These are phyloP conservation scores for Actinemys pallida DNA, from an alignment of 2,113 vertebrate genomes.

Conservation along the genomic window DNA sequence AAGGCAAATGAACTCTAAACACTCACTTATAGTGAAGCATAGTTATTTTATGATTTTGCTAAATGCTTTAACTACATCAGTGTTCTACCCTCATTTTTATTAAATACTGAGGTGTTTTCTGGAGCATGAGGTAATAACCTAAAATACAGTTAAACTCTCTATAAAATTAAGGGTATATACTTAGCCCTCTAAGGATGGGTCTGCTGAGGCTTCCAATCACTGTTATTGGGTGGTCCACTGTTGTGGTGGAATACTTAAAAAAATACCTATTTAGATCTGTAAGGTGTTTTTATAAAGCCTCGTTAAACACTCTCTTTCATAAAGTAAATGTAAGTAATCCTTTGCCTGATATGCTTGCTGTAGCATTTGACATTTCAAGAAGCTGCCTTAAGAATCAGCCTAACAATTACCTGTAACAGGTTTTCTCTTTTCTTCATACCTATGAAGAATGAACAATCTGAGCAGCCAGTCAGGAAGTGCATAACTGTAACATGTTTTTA, in stretches of 20 bases:
- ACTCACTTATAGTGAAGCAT: slow-evolving; percentile 61
- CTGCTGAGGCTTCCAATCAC: slow-evolving; percentile 71
- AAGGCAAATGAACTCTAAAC: slow-evolving; percentile 72
- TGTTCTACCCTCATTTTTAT: slow-evolving; percentile 66
- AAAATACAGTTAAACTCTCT: slow-evolving; percentile 75
- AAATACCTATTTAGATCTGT: slow-evolving; percentile 74
- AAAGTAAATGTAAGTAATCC: slow-evolving; percentile 78
- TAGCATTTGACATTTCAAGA: slow-evolving; percentile 76
- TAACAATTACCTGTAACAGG: slow-evolving; percentile 74
- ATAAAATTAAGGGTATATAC: slow-evolving; percentile 58
- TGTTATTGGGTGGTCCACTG: slow-evolving; percentile 78
- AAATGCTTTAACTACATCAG: slow-evolving; percentile 59
- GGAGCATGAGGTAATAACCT: slow-evolving; percentile 70
- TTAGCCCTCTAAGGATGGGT: slow-evolving; percentile 59
- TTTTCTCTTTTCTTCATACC: slow-evolving; percentile 66
- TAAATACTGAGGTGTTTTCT: slow-evolving; percentile 67
- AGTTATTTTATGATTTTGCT: slow-evolving; percentile 71
- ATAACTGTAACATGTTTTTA: slow-evolving; percentile 51
- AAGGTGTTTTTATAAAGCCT: slow-evolving; percentile 81
- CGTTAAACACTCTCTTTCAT: slow-evolving; percentile 76
- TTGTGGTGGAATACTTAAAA: slow-evolving; percentile 72
- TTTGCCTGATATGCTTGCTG: slow-evolving; percentile 71
- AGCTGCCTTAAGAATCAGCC: slow-evolving; percentile 72
- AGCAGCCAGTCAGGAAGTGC: slow-evolving; percentile 45
- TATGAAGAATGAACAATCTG: slow-evolving; percentile 58